Base-by-base conservation (phyloP, 2,888 invertebrate species). In the Gymnoscelis rufifasciata region DNA sequence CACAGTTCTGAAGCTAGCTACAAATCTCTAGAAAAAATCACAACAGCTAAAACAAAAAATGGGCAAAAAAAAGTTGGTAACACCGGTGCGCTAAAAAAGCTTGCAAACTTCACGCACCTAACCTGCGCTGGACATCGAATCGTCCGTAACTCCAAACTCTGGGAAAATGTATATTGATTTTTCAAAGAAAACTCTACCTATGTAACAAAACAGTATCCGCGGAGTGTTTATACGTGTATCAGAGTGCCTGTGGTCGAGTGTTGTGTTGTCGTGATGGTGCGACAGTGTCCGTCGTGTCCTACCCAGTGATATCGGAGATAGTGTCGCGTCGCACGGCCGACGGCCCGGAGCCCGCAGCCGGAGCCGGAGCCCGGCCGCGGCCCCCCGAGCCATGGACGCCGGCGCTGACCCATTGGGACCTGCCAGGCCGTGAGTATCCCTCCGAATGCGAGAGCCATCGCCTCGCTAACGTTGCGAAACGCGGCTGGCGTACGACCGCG, bases 71-170 rank as follows among this genome's bases (percentile, higher is more conserved):
- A 83, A 80, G 84, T 79, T 89, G 89, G 89, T 88, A 89, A 89
- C 89, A 89, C 88, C 86, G 88, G 81, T 84, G 88, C 86, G 88
- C 88, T 88, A 89, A 89, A 89, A 89, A 89, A 88, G 88, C 88
- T 88, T 87, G 89, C 88, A 88, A 89, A 89, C 88, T 89, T 88
- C 88, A 88, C 84, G 88, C 87, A 86, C 81, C 80, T 87, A 87
- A 88, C 86, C 88, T 88, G 89, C 89, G 89, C 89, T 89, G 89
- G 89, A 88, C 89, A 88, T 88, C 89, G 88, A 89, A 88, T 88
- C 89, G 88, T 84, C 83, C 49, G 81, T 84, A 82, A 80, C 74
- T 80, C 83, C 73, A 78, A 80, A 87, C 84, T 83, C 83, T 81
- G 83, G 83, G 87, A 88, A 89, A 88, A 89, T 89, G 89, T 88